Percentiles rank a stretch among this genome's conserved stretches.
phyloP scores from a whole-genome alignment of 2,797 vertebrate species.

The Euthynnus affinis region DNA sequence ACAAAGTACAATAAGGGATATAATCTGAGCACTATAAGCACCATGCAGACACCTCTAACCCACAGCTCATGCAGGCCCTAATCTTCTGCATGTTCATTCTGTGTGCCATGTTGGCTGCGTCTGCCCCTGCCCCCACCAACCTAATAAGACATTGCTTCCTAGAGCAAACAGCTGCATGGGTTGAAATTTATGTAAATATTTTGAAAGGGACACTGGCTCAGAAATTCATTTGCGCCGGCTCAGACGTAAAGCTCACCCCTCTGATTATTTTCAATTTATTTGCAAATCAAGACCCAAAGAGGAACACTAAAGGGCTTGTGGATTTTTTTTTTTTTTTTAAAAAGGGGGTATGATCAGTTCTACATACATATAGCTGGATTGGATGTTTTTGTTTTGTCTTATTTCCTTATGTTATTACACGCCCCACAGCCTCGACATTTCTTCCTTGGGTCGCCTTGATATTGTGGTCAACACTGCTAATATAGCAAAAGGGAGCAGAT shows the following conservation, averaged over 20 bases:
- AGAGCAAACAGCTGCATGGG: constrained; percentile 98
- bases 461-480: constrained; percentile 88
- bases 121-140: constrained; percentile 67
- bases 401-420: constrained; percentile 9
- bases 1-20: constrained; percentile 2
- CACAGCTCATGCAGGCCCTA: constrained; percentile 47
- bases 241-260: constrained; percentile 91
- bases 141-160: constrained; percentile 95
- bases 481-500: constrained; percentile 93
- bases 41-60: constrained; percentile 59
- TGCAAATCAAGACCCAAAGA: constrained; percentile 98
- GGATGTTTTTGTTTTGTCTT: constrained; percentile 5
- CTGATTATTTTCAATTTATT: constrained; percentile 99
- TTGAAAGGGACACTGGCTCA: constrained; percentile 97
- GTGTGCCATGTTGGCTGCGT: constrained; percentile 64
- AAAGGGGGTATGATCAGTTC: constrained; percentile 91
- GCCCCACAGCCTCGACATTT: constrained; percentile 39
- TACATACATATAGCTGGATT: constrained; percentile 77
- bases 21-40: constrained; percentile 11
- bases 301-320: constrained; percentile 91
- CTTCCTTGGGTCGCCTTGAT: constrained; percentile 60
- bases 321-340: constrained; percentile 86
- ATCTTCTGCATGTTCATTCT: constrained; percentile 57
- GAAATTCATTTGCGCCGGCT: constrained; percentile 97
- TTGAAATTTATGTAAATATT: constrained; percentile 99